These are phyloP conservation scores for Microtus pennsylvanicus DNA, from an alignment of 2,113 vertebrate species.

Conservation along the genomic window DNA sequence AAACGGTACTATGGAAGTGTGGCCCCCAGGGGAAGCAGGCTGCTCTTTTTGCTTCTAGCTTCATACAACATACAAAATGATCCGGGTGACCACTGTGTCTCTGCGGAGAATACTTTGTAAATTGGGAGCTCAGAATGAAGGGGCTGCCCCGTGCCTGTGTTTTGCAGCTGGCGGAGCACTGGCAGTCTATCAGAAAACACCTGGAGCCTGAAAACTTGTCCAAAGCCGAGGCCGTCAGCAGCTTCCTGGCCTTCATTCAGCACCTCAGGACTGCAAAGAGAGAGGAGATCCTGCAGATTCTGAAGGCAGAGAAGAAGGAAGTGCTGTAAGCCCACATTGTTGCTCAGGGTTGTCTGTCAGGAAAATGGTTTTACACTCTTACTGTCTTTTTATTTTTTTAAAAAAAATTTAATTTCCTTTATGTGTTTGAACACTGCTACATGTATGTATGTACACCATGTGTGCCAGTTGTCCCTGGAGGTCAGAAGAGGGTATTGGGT, in stretches of 20 bases:
- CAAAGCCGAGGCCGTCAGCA: slow-evolving; percentile 89
- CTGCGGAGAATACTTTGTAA: neutral
- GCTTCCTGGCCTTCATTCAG: slow-evolving; percentile 94
- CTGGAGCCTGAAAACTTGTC: slow-evolving; percentile 93
- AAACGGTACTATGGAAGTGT: fast-evolving
- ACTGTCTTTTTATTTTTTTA: neutral
- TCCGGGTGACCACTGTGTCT: neutral
- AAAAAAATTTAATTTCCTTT: neutral
- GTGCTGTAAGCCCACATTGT: slow-evolving; percentile 90
- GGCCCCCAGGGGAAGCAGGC: too few relatives aligned
- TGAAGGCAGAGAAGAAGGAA: slow-evolving; percentile 91
- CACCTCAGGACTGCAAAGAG: slow-evolving; percentile 92
- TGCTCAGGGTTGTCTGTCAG: neutral
- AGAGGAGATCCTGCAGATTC: slow-evolving; percentile 93
- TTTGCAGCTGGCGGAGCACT: slow-evolving; percentile 92
- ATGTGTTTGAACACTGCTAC: neutral
- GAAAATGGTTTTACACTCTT: neutral
- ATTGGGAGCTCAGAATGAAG: neutral
- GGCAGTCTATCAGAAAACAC: slow-evolving; percentile 89
- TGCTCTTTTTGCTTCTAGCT: neutral
- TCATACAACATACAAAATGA: neutral
- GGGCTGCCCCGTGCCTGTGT: neutral
- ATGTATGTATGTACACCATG: neutral
- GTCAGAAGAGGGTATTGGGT: neutral
- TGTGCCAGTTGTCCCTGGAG: neutral